phyloP scores from a whole-genome alignment of 2,797 vertebrate species.

The Myiotriccus ornatus region DNA sequence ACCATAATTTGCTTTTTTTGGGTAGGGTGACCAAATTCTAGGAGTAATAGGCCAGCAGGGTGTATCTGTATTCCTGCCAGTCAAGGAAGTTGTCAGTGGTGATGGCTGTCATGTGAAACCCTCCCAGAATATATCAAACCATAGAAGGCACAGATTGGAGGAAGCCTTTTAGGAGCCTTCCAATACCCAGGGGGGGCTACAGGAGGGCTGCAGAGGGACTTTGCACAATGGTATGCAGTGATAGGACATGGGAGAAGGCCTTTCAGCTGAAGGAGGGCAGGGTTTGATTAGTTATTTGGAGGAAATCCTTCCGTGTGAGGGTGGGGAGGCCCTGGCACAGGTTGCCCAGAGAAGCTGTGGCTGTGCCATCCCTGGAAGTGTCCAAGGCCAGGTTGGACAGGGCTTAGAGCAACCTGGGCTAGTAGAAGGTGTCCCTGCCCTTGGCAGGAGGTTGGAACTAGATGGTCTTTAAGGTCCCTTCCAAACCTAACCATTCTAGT shows the following conservation, averaged over 20 bases:
- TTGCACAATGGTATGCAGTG: neutral
- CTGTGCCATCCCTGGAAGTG: neutral
- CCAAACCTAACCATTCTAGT: neutral
- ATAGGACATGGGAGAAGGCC: neutral
- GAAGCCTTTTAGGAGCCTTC: neutral
- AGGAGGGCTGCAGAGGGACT: neutral
- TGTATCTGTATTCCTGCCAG: neutral
- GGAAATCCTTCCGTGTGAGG: neutral
- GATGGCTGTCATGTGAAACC: neutral
- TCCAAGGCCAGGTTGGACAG: accelerated
- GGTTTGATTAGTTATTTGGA: neutral
- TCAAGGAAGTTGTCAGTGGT: neutral
- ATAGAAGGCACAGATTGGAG: neutral
- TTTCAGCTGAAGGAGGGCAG: neutral
- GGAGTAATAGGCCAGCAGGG: neutral
- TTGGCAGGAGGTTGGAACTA: neutral
- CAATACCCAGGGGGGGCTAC: neutral
- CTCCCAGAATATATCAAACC: neutral
- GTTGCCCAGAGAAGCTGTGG: neutral
- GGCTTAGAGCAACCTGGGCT: neutral
- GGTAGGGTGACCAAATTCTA: neutral
- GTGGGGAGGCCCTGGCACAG: neutral
- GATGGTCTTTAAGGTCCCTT: neutral
- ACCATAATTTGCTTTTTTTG: neutral
- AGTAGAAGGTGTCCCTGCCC: neutral